These are phyloP conservation scores for Neelides sp. DNA, from an alignment of 1,140 invertebrate species.

Conservation along the genomic window DNA sequence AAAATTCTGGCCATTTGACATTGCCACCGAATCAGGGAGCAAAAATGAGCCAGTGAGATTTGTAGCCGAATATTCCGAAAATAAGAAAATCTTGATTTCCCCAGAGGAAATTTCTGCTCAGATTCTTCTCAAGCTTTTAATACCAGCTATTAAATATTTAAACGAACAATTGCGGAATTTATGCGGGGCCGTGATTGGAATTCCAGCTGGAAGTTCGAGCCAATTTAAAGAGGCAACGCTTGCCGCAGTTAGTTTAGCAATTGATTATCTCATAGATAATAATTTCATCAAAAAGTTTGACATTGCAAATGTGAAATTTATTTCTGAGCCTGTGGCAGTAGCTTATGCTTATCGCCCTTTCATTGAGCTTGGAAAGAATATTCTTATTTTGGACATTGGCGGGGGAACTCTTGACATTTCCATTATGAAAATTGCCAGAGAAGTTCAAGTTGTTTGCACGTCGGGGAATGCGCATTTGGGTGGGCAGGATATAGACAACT, in stretches of 20 bases:
- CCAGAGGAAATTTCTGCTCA: slow-evolving; percentile 44
- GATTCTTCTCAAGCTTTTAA: slow-evolving; percentile 40
- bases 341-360: slow-evolving; percentile 98
- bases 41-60: slow-evolving; percentile 27
- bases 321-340: slow-evolving; percentile 97
- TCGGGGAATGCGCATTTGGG: too few species aligned
- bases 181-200: slow-evolving; percentile 98
- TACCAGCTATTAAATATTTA: slow-evolving; percentile 29
- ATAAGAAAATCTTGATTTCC: slow-evolving; percentile 37
- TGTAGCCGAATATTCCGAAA: slow-evolving; percentile 34
- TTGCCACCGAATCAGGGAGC: background rate
- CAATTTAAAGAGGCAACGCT: slow-evolving; percentile 96
- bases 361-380: slow-evolving; percentile 38
- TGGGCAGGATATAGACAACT: too few species aligned
- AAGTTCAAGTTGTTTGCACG: too few species aligned
- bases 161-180: slow-evolving; percentile 58
- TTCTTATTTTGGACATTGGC: slow-evolving; percentile 24
- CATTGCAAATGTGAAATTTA: slow-evolving; percentile 99
- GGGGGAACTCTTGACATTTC: too few species aligned
- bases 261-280: slow-evolving; percentile 84
- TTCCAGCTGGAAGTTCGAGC: slow-evolving; percentile 97
- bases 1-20: slow-evolving; percentile 38
- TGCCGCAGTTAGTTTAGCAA: slow-evolving; percentile 74
- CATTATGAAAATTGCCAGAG: too few species aligned
- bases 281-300: too few species aligned